phyloP scores from a whole-genome alignment of 2,888 invertebrate species.

The Lycia hirtaria region DNA sequence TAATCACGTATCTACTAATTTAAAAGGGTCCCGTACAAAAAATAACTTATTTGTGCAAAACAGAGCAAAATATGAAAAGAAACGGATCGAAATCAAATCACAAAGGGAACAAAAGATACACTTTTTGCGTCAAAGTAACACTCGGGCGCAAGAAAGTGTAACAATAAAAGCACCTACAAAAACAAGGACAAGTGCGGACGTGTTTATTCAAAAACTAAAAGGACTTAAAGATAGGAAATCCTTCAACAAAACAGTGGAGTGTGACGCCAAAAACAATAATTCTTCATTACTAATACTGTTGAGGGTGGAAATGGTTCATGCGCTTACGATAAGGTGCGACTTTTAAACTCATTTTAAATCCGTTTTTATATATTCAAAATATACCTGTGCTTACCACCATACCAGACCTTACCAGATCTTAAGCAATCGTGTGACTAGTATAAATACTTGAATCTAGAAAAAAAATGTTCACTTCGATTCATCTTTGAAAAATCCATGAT shows the following conservation, averaged over 20 bases:
- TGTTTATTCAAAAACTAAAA: slow-evolving; percentile 70
- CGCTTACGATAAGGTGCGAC: slow-evolving; percentile 49
- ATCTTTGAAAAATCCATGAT: too few species aligned
- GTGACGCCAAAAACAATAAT: slow-evolving; percentile 82
- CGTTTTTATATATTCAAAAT: too few species aligned
- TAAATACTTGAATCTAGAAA: too few species aligned
- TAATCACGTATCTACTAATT: slow-evolving; percentile 47
- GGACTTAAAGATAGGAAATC: slow-evolving; percentile 80
- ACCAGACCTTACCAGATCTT: too few species aligned
- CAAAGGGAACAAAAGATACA: slow-evolving; percentile 28
- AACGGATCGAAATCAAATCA: slow-evolving; percentile 15
- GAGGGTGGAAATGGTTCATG: slow-evolving; percentile 53
- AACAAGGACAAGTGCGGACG: slow-evolving; percentile 72
- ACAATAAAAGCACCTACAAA: slow-evolving; percentile 55
- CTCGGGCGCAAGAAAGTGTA: slow-evolving; percentile 45
- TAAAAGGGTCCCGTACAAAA: slow-evolving; percentile 34
- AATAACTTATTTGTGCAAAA: slow-evolving; percentile 14
- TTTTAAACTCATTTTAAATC: slow-evolving; percentile 6
- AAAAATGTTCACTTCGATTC: too few species aligned
- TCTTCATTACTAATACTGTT: slow-evolving; percentile 71
- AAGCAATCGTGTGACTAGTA: too few species aligned
- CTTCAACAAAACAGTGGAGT: slow-evolving; percentile 77
- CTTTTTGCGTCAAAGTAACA: slow-evolving; percentile 34
- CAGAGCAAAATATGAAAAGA: slow-evolving; percentile 18
- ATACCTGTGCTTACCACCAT: too few species aligned